Percentiles rank a stretch among this genome's conserved stretches.
Evolutionary conservation across 2,797 vertebrate species (phyloP).

Genomic region (Mastacembelus armatus): DNA sequence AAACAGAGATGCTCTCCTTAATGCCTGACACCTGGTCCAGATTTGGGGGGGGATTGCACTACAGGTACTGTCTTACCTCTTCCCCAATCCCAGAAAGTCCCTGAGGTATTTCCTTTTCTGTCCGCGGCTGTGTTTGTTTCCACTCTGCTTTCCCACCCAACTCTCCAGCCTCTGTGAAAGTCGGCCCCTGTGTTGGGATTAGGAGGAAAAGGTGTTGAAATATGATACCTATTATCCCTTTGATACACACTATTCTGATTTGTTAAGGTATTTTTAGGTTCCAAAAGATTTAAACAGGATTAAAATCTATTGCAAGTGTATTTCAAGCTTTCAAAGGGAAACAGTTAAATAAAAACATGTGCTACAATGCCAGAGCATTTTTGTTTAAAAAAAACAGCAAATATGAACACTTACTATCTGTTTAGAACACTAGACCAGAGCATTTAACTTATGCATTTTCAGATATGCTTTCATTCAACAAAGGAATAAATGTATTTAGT

Average conservation of each 20-base stretch:
- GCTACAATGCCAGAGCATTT: not conserved
- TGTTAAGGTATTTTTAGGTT: constrained; percentile 26
- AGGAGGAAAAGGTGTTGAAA: constrained; percentile 56
- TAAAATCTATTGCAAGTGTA: constrained; percentile 33
- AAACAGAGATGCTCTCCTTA: constrained; percentile 76
- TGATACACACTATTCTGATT: constrained; percentile 47
- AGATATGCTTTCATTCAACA: constrained; percentile 1
- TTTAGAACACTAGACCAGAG: not conserved
- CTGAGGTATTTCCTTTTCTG: constrained; percentile 78
- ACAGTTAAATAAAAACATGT: not conserved
- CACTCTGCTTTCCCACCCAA: constrained; percentile 70
- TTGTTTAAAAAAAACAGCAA: not conserved
- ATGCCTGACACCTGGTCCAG: constrained; percentile 83
- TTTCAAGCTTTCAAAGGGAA: constrained; percentile 12
- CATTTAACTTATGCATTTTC: not conserved
- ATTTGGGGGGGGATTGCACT: constrained; percentile 79
- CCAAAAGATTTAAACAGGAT: constrained; percentile 29
- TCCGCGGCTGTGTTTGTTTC: constrained; percentile 71
- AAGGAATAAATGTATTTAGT: not conserved
- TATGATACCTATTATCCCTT: constrained; percentile 36
- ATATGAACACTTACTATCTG: not conserved
- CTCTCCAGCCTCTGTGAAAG: constrained; percentile 46
- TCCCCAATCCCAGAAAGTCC: constrained; percentile 78
- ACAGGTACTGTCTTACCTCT: constrained; percentile 79
- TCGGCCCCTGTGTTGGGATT: constrained; percentile 59